Percentiles rank a stretch among this genome's conserved stretches.
phyloP scores from a whole-genome alignment of 2,113 vertebrate genomes.

The Microtus oregoni region DNA sequence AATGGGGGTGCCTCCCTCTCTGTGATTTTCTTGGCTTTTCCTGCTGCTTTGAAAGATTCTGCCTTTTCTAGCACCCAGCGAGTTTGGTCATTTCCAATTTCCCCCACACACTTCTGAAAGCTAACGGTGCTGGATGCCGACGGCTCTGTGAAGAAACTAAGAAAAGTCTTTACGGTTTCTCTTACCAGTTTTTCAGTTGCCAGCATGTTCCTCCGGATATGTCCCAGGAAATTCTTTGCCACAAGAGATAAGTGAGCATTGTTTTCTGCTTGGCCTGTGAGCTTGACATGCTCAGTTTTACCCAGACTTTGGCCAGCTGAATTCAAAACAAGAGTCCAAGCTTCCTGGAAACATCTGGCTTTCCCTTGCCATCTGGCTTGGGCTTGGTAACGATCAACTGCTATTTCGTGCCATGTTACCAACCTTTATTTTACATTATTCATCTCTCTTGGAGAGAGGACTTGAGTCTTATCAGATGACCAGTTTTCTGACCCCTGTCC shows the following conservation, averaged over 20 bases:
- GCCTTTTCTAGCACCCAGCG: not conserved
- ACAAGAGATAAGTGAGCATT: not conserved
- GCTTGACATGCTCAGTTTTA: constrained; percentile 17
- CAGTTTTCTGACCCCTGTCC: not conserved
- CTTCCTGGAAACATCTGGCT: constrained; percentile 71
- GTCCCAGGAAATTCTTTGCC: not conserved
- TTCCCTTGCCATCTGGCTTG: constrained; percentile 55
- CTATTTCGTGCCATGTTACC: constrained; percentile 62
- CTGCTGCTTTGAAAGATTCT: not conserved
- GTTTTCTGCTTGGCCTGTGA: constrained; percentile 44
- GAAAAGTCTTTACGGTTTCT: not conserved
- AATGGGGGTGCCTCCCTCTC: not conserved
- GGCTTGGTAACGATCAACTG: constrained; percentile 23
- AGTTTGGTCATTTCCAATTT: constrained; percentile 7
- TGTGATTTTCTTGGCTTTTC: too few species aligned
- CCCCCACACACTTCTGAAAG: not conserved
- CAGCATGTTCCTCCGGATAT: not conserved
- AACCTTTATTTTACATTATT: constrained; percentile 56
- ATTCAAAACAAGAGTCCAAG: constrained; percentile 59
- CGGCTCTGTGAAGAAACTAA: not conserved
- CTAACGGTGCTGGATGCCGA: not conserved
- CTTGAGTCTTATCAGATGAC: constrained; percentile 3
- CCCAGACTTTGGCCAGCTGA: constrained; percentile 42
- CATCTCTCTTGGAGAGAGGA: constrained; percentile 43
- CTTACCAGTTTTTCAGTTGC: not conserved